Base-by-base conservation (phyloP, 2,113 vertebrate genomes). In the Vulpes ferrilata region DNA sequence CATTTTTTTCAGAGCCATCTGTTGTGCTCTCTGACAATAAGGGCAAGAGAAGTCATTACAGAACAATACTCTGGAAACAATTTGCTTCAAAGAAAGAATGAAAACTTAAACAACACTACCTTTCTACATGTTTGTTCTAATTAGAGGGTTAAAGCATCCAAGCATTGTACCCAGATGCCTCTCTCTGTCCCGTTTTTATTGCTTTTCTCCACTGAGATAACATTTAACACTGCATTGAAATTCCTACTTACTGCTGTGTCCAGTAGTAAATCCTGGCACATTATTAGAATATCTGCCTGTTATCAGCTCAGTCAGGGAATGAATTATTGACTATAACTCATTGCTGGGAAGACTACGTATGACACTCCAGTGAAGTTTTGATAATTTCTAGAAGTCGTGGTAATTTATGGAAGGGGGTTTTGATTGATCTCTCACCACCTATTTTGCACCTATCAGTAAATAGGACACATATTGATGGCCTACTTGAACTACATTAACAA, bases 261-360 rank as follows among this genome's bases (percentile, higher is more conserved):
- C 98, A 97, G 98, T 93, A 98, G 97, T 98, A 98, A 98, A 98
- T 98, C 98, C 96, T 98, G 11, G 83, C 82, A 90, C 82, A 96
- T 98, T 97, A 97, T 98, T 98, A 98, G 97, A 98, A 82, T 98
- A 98, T 98, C 98, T 98, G 98, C 97, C 97, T 97, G 93, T 97
- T 98, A 97, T 4, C 96, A 97, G 95, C 86, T 53, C 94, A 90
- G 97, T 94, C 97, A 98, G 95, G 96, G 98, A 98, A 98, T 98
- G 57, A 98, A 97, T 98, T 99, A 98, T 97, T 99, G 98, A 98
- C 98, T 98, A 95, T 98, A 98, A 98, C 95, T 98, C 98, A 96
- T 90, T 96, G 94, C 95, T 0, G 4, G 94, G 93, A 98, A 97
- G 94, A 97, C 95, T 95, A 95, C 0, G 0, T 97, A 94, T 97